phyloP scores from a whole-genome alignment of 1,140 invertebrate genomes.

The Drosophila ambigua region DNA sequence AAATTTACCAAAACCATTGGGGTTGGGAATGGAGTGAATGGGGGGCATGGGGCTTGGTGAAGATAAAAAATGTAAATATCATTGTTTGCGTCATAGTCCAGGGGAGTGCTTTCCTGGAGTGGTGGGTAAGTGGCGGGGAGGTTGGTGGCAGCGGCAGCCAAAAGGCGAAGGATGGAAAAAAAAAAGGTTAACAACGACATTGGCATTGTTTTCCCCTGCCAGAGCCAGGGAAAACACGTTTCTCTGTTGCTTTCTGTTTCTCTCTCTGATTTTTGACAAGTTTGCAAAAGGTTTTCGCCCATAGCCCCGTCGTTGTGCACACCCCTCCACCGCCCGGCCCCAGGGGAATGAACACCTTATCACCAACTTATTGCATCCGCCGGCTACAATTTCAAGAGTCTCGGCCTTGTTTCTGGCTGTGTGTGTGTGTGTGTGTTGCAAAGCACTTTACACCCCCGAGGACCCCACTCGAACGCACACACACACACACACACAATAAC shows the following conservation, averaged over 20 bases:
- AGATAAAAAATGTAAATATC: conserved; percentile 82
- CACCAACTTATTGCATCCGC: conserved; percentile 82
- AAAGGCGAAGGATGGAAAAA: conserved; percentile 40
- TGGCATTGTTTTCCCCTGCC: conserved; percentile 70
- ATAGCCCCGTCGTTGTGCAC: conserved; percentile 34
- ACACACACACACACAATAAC: conserved; percentile 32
- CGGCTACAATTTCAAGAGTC: conserved; percentile 78
- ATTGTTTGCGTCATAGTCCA: conserved; percentile 74
- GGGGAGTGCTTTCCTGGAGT: conserved; percentile 1
- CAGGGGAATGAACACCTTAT: conserved; percentile 80
- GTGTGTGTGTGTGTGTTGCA: conserved; percentile 28
- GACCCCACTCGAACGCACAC: conserved; percentile 43
- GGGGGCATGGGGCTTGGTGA: neutral
- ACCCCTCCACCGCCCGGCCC: conserved; percentile 2
- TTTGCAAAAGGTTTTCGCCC: conserved; percentile 61
- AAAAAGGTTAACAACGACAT: conserved; percentile 81
- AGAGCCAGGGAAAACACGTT: conserved; percentile 56
- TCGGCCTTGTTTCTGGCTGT: conserved; percentile 55
- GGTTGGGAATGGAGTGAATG: neutral
- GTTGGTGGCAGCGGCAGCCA: conserved; percentile 3
- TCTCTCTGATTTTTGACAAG: conserved; percentile 78
- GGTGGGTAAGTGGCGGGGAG: conserved; percentile 6
- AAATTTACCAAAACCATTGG: conserved; percentile 35
- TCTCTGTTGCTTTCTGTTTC: conserved; percentile 21
- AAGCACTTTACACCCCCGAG: conserved; percentile 56